A percentile compares a stretch with the other conserved stretches of the same genome.
phyloP scores from a whole-genome alignment of 2,113 vertebrate species.

The Percopsis transmontana region DNA sequence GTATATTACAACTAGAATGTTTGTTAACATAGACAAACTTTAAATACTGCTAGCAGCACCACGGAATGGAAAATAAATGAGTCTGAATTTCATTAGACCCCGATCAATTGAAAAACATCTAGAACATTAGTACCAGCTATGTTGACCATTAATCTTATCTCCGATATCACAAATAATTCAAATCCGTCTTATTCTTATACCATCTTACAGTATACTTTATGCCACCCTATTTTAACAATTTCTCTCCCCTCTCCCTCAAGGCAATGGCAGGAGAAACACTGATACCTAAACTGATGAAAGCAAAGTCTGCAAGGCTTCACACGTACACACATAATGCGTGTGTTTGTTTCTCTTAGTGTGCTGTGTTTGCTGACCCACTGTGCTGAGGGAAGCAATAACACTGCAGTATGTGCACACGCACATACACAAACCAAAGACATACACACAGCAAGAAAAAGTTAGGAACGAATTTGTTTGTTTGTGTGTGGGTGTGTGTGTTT shows the following conservation, averaged over 20 bases:
- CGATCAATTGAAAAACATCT: too few relatives aligned
- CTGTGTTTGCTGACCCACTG: neutral
- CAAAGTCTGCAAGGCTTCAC: neutral
- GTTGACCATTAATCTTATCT: too few relatives aligned
- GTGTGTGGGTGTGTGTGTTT: slow-evolving; percentile 20
- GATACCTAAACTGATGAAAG: neutral
- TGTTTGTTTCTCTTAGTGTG: neutral
- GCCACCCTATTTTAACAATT: too few relatives aligned
- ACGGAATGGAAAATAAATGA: too few relatives aligned
- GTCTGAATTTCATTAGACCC: too few relatives aligned
- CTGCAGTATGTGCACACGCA: neutral
- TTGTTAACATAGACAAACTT: too few relatives aligned
- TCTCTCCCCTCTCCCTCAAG: neutral
- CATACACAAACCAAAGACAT: slow-evolving; percentile 2
- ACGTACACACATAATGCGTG: neutral
- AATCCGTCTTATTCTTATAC: too few relatives aligned
- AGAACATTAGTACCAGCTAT: too few relatives aligned
- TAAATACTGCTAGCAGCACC: too few relatives aligned
- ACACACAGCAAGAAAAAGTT: slow-evolving; percentile 10
- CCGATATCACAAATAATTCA: too few relatives aligned
- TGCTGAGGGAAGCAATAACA: neutral
- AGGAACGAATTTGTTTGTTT: slow-evolving; percentile 33
- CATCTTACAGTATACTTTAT: too few relatives aligned
- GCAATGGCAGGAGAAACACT: neutral
- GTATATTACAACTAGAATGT: too few relatives aligned